Percentiles rank a stretch among this genome's conserved stretches.
These are phyloP conservation scores for Teleogryllus oceanicus DNA, from an alignment of 2,888 invertebrate species.

Conservation along the genomic window DNA sequence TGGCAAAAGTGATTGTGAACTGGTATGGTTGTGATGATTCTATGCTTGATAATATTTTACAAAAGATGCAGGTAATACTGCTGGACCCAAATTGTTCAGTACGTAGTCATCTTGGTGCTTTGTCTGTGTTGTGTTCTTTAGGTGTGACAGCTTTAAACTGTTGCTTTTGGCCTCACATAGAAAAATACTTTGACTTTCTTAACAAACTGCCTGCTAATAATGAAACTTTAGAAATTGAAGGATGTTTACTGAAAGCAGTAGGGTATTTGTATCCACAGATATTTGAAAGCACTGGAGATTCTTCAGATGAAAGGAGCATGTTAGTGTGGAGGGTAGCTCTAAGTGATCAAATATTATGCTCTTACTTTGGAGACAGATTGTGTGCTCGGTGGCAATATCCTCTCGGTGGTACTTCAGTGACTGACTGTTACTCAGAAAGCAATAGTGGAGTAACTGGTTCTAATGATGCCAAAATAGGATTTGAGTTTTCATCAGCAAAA, in stretches of 20 bases:
- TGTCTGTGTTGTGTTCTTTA: not conserved
- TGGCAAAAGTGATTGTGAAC: not conserved
- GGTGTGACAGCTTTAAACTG: not conserved
- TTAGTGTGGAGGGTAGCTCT: not conserved
- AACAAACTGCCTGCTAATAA: not conserved
- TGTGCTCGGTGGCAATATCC: not conserved
- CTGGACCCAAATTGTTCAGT: not conserved
- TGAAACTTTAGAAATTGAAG: not conserved
- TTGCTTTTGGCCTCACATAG: not conserved
- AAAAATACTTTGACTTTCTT: not conserved
- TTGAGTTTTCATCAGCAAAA: too few relatives aligned
- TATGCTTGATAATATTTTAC: not conserved
- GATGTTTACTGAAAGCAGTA: not conserved
- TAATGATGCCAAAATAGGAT: too few relatives aligned
- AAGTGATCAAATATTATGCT: not conserved
- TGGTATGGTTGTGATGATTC: not conserved
- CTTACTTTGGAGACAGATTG: not conserved
- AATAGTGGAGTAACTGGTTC: too few relatives aligned
- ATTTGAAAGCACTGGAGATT: not conserved
- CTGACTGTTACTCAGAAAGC: too few relatives aligned
- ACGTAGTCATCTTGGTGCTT: not conserved
- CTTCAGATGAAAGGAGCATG: not conserved
- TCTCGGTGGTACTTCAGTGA: too few relatives aligned
- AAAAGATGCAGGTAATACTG: not conserved
- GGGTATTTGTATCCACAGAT: not conserved